Evolutionary conservation across 1,140 invertebrate genomes (phyloP), one percentile per base, ranked within the genome.

Genomic region (Chironomus tepperi): DNA sequence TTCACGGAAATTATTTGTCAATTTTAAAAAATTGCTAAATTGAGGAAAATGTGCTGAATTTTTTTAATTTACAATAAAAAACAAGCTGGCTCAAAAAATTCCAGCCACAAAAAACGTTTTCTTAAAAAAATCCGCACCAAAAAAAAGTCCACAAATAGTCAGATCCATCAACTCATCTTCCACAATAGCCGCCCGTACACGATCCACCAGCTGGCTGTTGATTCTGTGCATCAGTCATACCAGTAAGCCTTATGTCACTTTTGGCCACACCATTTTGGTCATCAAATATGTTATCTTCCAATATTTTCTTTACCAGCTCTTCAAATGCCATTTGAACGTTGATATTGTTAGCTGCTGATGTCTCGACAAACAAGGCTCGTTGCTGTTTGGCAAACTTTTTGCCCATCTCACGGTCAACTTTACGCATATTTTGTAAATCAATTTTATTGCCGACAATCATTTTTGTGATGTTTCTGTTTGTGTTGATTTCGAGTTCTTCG

Each of bases 381-480:
- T 99, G 95, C 81, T 93, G 93, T 80, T 94, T 89, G 1, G 98
- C 98, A 87, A 98, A 99, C 78, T 92, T 90, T 75, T 97, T 84
- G 0, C 97, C 98, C 81, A 98, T 95, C 79, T 98, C 94, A 34
- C 92, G 88, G 72, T 87, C 88, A 0, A 99, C 94, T 81, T 91
- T 89, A 74, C 96, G 87, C 19, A 7, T 0, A 76, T 85, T 86
- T 82, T 95, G 93, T 85, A 91, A 88, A 83, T 99, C 97, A 80
- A 97, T 98, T 86, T 99, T 99, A 81, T 99, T 99, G 24, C 96
- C 98, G 67, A 99, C 96, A 76, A 99, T 88, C 90, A 99, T 97
- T 85, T 98, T 98, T 2, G 98, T 90, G 77, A 98, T 93, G 80
- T 98, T 95, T 72, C 88, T 88, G 85, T 95, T 95, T 65, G 95